Evolutionary conservation across 2,113 vertebrate genomes (phyloP).

Genomic region (Erinaceus europaeus): DNA sequence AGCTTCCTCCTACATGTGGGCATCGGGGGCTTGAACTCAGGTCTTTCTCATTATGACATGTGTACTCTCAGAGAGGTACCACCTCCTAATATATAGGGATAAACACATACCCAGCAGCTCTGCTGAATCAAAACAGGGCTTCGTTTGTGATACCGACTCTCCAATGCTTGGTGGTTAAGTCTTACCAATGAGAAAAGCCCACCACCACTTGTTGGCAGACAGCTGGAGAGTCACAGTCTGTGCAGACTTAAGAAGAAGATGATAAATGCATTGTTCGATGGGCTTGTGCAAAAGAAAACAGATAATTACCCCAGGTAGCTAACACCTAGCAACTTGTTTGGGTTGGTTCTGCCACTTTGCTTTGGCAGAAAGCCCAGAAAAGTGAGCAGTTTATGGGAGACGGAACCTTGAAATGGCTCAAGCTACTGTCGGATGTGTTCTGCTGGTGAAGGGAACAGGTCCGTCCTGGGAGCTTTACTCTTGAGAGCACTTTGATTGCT

Average conservation of each 20-base stretch:
- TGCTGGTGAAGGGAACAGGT: neutral
- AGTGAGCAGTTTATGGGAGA: neutral
- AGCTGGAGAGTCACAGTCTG: neutral
- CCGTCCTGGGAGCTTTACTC: too few relatives aligned
- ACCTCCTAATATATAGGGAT: too few relatives aligned
- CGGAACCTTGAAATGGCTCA: neutral
- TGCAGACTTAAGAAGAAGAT: neutral
- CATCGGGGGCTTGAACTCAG: too few relatives aligned
- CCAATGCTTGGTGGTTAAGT: neutral
- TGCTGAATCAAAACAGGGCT: too few relatives aligned
- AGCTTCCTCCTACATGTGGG: too few relatives aligned
- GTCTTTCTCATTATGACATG: too few relatives aligned
- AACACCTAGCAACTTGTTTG: constrained; percentile 7
- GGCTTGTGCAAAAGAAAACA: neutral
- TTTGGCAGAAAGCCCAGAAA: constrained; percentile 23
- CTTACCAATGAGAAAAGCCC: neutral
- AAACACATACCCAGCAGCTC: too few relatives aligned
- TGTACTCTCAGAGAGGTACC: too few relatives aligned
- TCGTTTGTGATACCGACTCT: neutral
- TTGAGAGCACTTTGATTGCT: too few relatives aligned
- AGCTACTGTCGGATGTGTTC: neutral
- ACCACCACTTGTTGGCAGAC: neutral
- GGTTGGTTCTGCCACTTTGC: constrained; percentile 8
- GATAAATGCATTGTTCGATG: neutral
- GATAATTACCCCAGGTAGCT: neutral